phyloP scores from a whole-genome alignment of 2,888 invertebrate genomes.

The Pachydiplax longipennis region DNA sequence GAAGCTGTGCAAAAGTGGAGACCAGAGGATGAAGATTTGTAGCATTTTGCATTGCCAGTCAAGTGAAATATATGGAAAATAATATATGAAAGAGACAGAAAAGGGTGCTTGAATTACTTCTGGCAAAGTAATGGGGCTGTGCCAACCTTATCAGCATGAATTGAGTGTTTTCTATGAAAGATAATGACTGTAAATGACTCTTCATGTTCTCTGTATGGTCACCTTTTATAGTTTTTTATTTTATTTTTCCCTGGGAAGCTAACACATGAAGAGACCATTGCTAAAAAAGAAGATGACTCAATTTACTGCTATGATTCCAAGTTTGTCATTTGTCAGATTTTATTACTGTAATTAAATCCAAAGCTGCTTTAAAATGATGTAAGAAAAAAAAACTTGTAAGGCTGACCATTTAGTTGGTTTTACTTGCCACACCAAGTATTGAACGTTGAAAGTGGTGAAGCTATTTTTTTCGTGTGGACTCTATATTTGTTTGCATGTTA shows the following conservation, averaged over 20 bases:
- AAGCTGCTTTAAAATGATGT: neutral
- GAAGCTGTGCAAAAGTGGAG: constrained; percentile 87
- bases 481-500: too few species aligned
- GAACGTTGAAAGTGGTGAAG: too few species aligned
- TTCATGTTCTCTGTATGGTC: neutral
- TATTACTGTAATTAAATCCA: constrained; percentile 24
- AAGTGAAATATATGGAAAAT: neutral
- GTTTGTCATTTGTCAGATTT: constrained; percentile 12
- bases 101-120: neutral
- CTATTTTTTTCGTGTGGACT: too few species aligned
- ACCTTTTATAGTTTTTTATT: constrained; percentile 36
- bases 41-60: neutral
- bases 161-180: neutral
- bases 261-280: neutral
- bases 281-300: neutral
- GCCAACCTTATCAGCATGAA: neutral
- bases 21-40: constrained; percentile 57
- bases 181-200: neutral
- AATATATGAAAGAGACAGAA: neutral
- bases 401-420: too few species aligned
- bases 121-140: neutral
- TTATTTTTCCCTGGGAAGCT: neutral
- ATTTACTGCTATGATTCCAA: constrained; percentile 4
- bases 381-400: neutral
- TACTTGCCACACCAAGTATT: too few species aligned